Evolutionary conservation across 2,888 invertebrate genomes (phyloP), one percentile per base, ranked within the genome.

Genomic region (Temnothorax rugatulus): DNA sequence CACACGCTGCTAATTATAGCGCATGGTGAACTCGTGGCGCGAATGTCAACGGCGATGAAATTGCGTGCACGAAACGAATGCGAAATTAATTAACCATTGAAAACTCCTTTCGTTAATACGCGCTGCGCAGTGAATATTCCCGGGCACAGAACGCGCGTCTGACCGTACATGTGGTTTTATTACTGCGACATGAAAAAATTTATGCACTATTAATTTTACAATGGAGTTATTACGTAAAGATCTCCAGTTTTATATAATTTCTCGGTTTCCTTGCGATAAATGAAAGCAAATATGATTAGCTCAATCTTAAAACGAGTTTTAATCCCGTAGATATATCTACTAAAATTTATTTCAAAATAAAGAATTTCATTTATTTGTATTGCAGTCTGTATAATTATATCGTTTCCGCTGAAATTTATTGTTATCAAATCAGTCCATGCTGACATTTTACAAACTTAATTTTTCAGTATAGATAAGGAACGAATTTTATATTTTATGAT

Each of bases 1-100:
- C 15, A 77, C 29, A n/a, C n/a, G n/a, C 34, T 76, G 11, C 44
- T 68, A 77, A 77, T 68, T 77, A 68, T 77, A 44, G 4, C 9
- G n/a, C 25, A 54, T n/a, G n/a, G 7, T 44, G 0, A 77, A 44
- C 9, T 68, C 34, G 15, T 18, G 21, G 57, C 57, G 21, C 59
- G 18, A 79, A 68, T 68, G 44, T 79, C 79, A 59, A 57, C 47
- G 41, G 18, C 34, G 41, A 54, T 76, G 11, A 75, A 29, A 66
- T 77, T 68, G 44, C 29, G 52, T 13, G n/a, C 76, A 66, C 34
- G 13, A 21, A 77, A 77, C 44, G 15, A 57, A 68, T 44, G 15
- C 29, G n/a, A 21, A 21, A 21, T 68, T 21, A 79, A 68, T 79
- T 59, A 79, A 79, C n/a, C 18, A 4, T 68, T n/a, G 25, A 13